Percentiles rank a stretch among this genome's conserved stretches.
These are phyloP conservation scores for Monopterus albus DNA, from an alignment of 2,113 vertebrate species.

Conservation along the genomic window DNA sequence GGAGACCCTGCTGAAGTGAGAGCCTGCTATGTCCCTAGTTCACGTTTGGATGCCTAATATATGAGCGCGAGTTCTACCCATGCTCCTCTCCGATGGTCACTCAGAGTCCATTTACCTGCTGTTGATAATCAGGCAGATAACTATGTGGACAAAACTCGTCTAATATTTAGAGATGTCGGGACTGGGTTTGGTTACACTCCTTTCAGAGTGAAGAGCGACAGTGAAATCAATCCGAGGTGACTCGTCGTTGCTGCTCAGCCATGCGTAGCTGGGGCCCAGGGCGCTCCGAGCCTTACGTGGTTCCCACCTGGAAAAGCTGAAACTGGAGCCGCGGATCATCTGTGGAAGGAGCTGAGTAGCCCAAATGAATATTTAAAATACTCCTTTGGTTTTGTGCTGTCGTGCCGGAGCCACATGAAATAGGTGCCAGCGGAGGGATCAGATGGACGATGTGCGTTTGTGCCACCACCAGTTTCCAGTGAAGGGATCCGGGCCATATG, in stretches of 20 bases:
- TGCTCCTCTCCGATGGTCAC: slow-evolving; percentile 69
- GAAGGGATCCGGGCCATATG: slow-evolving; percentile 46
- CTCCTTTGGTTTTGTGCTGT: slow-evolving; percentile 68
- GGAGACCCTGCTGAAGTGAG: neutral
- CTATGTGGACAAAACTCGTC: slow-evolving; percentile 71
- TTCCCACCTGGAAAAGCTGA: slow-evolving; percentile 82
- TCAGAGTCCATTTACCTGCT: slow-evolving; percentile 88
- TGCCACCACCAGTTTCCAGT: slow-evolving; percentile 41
- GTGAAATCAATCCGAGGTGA: slow-evolving; percentile 78
- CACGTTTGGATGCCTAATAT: slow-evolving; percentile 66
- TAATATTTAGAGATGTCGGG: slow-evolving; percentile 79
- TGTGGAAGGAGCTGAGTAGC: slow-evolving; percentile 62
- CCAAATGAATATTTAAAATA: slow-evolving; percentile 88
- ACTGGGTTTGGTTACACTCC: slow-evolving; percentile 78
- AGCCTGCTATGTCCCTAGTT: neutral
- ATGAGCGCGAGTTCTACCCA: slow-evolving; percentile 69
- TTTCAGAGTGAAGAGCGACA: slow-evolving; percentile 69
- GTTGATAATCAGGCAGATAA: slow-evolving; percentile 87
- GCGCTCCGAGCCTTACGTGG: slow-evolving; percentile 52
- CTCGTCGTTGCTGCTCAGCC: slow-evolving; percentile 57
- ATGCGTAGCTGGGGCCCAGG: slow-evolving; percentile 33
- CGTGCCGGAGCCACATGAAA: slow-evolving; percentile 65
- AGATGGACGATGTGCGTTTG: slow-evolving; percentile 47
- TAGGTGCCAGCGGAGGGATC: slow-evolving; percentile 75
- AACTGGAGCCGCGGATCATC: slow-evolving; percentile 79